Conservation (phyloP, 2,113 vertebrate genomes). For the Mustelus asterias region DNA sequence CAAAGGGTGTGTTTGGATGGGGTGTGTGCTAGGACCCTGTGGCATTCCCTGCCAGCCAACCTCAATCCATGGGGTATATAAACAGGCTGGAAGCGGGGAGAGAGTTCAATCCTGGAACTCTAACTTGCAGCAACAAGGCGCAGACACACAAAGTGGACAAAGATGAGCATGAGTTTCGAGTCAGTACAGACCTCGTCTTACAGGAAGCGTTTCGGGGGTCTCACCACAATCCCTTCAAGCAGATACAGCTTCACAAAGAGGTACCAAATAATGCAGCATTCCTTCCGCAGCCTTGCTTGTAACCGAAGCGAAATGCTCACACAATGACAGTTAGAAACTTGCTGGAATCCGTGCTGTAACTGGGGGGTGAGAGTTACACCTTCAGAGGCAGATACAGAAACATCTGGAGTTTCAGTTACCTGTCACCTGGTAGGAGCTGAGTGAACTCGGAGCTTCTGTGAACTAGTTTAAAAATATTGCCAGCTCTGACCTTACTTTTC, state of each 20-base stretch:
- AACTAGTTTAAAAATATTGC: background rate
- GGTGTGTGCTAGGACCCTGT: conserved; percentile 11
- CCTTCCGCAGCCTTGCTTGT: background rate
- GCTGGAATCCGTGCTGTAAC: background rate
- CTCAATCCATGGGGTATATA: background rate
- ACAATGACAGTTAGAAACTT: background rate
- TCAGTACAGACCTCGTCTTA: background rate
- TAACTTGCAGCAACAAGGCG: background rate
- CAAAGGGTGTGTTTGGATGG: background rate
- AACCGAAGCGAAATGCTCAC: background rate
- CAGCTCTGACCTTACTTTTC: background rate
- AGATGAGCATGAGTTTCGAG: background rate
- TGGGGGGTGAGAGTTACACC: background rate
- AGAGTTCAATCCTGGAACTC: background rate
- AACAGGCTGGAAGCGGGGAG: background rate
- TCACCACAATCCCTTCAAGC: background rate
- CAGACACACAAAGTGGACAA: background rate
- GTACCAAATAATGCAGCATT: background rate
- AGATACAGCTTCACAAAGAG: conserved; percentile 31
- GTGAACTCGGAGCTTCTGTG: background rate
- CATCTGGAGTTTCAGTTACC: background rate
- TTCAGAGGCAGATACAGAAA: background rate
- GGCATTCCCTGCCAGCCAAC: background rate
- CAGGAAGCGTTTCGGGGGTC: background rate
- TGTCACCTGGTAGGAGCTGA: background rate